phyloP scores from a whole-genome alignment of 2,888 invertebrate genomes.

The Zele albiditarsus region DNA sequence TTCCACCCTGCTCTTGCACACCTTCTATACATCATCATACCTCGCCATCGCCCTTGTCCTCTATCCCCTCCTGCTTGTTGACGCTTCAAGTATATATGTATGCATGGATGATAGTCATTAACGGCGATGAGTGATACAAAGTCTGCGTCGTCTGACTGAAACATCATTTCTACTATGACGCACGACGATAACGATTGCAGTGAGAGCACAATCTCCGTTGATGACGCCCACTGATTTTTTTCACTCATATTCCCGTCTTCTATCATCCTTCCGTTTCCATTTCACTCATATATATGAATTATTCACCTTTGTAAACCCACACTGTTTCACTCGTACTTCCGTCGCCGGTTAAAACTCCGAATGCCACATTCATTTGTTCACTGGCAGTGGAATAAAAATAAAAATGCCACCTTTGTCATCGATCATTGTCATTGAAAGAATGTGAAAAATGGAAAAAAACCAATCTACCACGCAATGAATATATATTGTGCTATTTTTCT shows the following conservation, averaged over 20 bases:
- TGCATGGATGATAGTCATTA: constrained; percentile 61
- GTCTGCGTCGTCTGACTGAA: constrained; percentile 52
- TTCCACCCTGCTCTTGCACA: neutral
- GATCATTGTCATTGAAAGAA: neutral
- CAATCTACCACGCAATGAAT: no score
- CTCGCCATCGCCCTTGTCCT: constrained; percentile 23
- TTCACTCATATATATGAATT: neutral
- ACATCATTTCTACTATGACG: constrained; percentile 57
- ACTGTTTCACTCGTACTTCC: neutral
- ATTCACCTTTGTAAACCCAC: constrained; percentile 3
- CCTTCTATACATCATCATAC: constrained; percentile 31
- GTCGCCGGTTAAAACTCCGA: neutral
- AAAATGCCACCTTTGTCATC: neutral
- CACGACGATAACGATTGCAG: constrained; percentile 58
- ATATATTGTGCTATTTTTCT: no score
- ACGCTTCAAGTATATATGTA: constrained; percentile 3
- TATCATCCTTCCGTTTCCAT: neutral
- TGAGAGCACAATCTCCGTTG: constrained; percentile 51
- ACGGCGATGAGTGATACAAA: constrained; percentile 59
- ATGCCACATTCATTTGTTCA: neutral
- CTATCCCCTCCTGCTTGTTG: neutral
- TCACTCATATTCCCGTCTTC: constrained; percentile 15
- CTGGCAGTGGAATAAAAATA: neutral
- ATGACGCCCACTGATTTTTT: constrained; percentile 43
- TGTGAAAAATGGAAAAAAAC: neutral